Percentiles rank a stretch among this genome's conserved stretches.
phyloP scores from a whole-genome alignment of 23 tunicate genomes.

The Phallusia fumigata region DNA sequence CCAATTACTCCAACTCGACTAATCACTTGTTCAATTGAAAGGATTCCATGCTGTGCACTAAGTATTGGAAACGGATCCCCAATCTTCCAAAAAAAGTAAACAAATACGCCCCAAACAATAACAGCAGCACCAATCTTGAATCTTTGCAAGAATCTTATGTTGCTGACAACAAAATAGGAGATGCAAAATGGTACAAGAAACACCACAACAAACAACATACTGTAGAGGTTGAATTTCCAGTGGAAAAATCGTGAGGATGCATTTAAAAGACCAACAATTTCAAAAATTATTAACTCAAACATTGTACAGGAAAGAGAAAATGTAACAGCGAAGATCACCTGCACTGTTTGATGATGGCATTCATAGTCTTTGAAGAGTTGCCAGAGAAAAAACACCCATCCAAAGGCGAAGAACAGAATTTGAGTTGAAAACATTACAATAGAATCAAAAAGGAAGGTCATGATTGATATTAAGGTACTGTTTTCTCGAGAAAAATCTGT shows the following conservation, averaged over 20 bases:
- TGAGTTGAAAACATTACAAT: constrained; percentile 85
- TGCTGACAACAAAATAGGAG: constrained; percentile 87
- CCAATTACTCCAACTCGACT: constrained; percentile 99
- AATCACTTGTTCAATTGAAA: constrained; percentile 98
- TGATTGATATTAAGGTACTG: constrained; percentile 5
- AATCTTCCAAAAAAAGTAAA: constrained; percentile 94
- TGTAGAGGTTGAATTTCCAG: constrained; percentile 91
- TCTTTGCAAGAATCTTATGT: constrained; percentile 65
- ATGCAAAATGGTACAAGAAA: constrained; percentile 89
- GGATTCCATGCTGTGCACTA: constrained; percentile 91
- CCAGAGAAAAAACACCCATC: constrained; percentile 97
- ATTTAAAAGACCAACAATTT: constrained; percentile 84
- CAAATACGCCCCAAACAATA: constrained; percentile 55
- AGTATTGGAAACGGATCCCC: constrained; percentile 98
- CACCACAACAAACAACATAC: constrained; percentile 91
- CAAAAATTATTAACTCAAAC: constrained; percentile 98
- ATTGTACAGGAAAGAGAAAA: constrained; percentile 95
- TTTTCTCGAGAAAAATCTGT: no score
- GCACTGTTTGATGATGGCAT: constrained; percentile 95
- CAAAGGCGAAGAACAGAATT: constrained; percentile 83
- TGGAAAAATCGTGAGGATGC: constrained; percentile 86
- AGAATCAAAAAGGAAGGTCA: constrained; percentile 90
- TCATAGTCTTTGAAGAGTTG: constrained; percentile 97
- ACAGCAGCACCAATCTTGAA: constrained; percentile 64
- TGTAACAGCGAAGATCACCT: constrained; percentile 89